Conservation (phyloP, 2,888 invertebrate species). For the Lasioglossum oenotherae region DNA sequence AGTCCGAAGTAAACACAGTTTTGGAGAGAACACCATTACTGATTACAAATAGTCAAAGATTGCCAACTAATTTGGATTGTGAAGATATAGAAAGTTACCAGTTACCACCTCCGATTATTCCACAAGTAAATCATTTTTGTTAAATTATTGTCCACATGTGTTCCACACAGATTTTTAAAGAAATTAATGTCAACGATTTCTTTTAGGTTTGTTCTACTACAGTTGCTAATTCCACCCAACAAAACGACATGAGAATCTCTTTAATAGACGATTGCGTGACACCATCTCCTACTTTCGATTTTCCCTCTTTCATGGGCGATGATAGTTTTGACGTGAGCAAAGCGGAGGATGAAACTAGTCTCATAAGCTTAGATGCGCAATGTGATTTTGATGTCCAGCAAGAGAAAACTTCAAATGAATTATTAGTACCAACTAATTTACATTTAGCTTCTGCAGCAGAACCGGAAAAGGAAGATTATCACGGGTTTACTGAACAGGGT, state of each 20-base stretch:
- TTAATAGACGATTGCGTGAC: slow-evolving; percentile 79
- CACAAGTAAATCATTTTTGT: slow-evolving; percentile 80
- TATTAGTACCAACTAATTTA: slow-evolving; percentile 35
- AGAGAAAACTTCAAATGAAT: slow-evolving; percentile 43
- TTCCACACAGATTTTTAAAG: background rate
- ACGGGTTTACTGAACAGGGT: slow-evolving; percentile 87
- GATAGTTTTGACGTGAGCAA: slow-evolving; percentile 79
- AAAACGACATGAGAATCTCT: slow-evolving; percentile 68
- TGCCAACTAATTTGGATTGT: slow-evolving; percentile 87
- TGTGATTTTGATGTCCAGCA: slow-evolving; percentile 71
- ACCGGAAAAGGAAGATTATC: slow-evolving; percentile 85
- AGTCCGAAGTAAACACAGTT: slow-evolving; percentile 89
- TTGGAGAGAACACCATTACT: slow-evolving; percentile 91
- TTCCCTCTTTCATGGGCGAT: slow-evolving; percentile 80
- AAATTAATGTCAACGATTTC: background rate
- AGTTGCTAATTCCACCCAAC: slow-evolving; percentile 30
- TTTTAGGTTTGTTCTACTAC: slow-evolving; percentile 51
- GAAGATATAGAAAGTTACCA: slow-evolving; percentile 85
- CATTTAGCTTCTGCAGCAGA: slow-evolving; percentile 40
- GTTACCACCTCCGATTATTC: slow-evolving; percentile 86
- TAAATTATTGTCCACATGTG: background rate
- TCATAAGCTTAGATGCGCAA: slow-evolving; percentile 81
- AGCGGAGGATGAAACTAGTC: slow-evolving; percentile 81
- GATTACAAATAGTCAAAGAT: slow-evolving; percentile 87
- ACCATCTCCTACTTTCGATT: slow-evolving; percentile 83